Evolutionary conservation across 2,113 vertebrate genomes (phyloP).

Genomic region (Okapia johnstoni): DNA sequence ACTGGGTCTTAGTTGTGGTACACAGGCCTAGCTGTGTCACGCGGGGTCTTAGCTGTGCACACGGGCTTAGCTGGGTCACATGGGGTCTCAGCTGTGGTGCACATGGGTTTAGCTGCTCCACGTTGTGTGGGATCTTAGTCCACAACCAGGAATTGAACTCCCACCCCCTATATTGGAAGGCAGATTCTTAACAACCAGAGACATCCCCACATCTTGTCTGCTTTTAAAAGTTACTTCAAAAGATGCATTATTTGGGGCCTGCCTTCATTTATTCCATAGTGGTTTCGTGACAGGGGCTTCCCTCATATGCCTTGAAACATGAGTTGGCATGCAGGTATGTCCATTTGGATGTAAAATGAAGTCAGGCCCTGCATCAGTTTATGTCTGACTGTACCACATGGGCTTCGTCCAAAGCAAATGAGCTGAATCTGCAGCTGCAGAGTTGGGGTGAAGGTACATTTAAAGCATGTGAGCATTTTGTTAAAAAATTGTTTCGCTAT

Average conservation of each 20-base stretch:
- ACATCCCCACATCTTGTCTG: not conserved
- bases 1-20: too few relatives aligned
- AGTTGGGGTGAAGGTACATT: not conserved
- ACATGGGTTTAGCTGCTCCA: not conserved
- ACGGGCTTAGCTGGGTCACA: too few relatives aligned
- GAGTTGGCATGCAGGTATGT: not conserved
- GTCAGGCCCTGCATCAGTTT: not conserved
- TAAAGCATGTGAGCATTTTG: not conserved
- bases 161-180: not conserved
- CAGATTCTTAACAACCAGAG: not conserved
- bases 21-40: too few relatives aligned
- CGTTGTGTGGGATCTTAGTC: not conserved
- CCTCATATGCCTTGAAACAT: not conserved
- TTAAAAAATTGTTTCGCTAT: not conserved
- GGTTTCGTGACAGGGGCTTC: not conserved
- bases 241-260: not conserved
- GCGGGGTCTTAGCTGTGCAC: too few relatives aligned
- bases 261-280: not conserved
- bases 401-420: not conserved
- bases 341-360: not conserved
- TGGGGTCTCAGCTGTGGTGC: too few relatives aligned
- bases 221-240: not conserved
- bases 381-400: accelerated
- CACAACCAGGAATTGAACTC: not conserved
- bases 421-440: not conserved